A percentile compares a stretch with the other conserved stretches of the same genome.
phyloP scores from a whole-genome alignment of 2,797 vertebrate genomes.

The Odontamblyopus lacepedii region DNA sequence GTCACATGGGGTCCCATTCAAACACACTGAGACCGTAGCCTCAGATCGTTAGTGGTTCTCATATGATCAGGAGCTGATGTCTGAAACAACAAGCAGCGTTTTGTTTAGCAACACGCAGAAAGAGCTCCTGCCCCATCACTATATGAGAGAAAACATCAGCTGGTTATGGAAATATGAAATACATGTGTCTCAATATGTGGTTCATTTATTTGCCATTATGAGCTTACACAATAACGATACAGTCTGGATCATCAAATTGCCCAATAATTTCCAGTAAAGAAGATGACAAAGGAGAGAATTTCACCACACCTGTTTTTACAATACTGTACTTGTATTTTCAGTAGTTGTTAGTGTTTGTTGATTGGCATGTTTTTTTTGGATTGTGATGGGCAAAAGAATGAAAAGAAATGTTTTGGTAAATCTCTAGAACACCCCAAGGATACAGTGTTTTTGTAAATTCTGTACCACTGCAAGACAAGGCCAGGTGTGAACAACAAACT shows the following conservation, averaged over 20 bases:
- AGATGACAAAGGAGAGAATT: background rate
- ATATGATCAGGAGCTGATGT: constrained; percentile 58
- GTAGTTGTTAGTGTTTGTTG: background rate
- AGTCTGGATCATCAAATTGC: background rate
- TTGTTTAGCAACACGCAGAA: constrained; percentile 37
- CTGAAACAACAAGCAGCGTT: constrained; percentile 43
- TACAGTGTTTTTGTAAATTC: background rate
- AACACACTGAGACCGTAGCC: constrained; percentile 14
- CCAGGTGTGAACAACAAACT: background rate
- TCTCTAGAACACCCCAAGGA: background rate
- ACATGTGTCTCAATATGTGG: background rate
- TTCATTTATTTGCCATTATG: background rate
- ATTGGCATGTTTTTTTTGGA: background rate
- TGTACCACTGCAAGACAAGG: background rate
- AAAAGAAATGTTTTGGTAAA: background rate
- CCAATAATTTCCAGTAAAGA: background rate
- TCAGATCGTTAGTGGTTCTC: constrained; percentile 57
- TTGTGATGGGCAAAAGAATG: background rate
- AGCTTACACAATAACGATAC: background rate
- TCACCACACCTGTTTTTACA: background rate
- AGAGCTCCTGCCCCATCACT: background rate
- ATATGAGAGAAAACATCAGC: background rate
- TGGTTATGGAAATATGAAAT: background rate
- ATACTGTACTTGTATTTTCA: background rate
- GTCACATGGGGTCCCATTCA: constrained; percentile 28